Percentiles rank a stretch among this genome's conserved stretches.
phyloP scores from a whole-genome alignment of 1,140 invertebrate genomes.

The Lasaia peninsularis region DNA sequence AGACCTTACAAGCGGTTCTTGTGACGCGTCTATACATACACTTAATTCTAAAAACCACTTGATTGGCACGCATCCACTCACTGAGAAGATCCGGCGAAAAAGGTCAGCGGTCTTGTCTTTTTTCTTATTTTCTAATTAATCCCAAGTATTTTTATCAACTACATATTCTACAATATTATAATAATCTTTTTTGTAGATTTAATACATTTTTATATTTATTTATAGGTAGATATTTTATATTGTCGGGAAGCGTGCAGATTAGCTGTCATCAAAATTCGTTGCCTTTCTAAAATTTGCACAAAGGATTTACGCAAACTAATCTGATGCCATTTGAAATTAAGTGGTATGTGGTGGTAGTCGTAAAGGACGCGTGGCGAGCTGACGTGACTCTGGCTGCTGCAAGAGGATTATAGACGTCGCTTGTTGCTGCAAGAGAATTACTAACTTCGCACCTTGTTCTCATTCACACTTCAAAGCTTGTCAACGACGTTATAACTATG shows the following conservation, averaged over 20 bases:
- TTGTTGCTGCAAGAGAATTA: conserved; percentile 45
- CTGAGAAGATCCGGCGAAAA: no score
- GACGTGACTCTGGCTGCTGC: conserved; percentile 46
- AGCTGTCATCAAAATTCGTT: neutral
- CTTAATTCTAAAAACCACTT: no score
- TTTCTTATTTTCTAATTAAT: no score
- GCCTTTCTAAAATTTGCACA: conserved; percentile 32
- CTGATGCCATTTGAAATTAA: conserved; percentile 63
- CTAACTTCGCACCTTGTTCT: conserved; percentile 46
- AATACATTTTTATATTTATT: no score
- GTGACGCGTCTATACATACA: no score
- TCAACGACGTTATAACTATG: conserved; percentile 53
- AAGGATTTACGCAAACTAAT: conserved; percentile 42
- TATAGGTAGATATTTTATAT: no score
- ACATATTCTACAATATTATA: no score
- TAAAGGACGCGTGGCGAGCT: conserved; percentile 42
- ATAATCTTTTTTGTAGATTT: no score
- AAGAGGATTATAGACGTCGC: conserved; percentile 43
- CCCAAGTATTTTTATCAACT: no score
- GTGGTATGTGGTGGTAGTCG: conserved; percentile 45
- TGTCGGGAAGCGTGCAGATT: conserved; percentile 4
- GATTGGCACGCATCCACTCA: no score
- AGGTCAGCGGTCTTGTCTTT: no score
- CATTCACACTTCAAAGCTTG: conserved; percentile 52
- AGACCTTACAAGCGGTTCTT: no score